Percentiles rank a stretch among this genome's conserved stretches.
phyloP scores from a whole-genome alignment of 2,797 vertebrate species.

The Syngnathus acus region DNA sequence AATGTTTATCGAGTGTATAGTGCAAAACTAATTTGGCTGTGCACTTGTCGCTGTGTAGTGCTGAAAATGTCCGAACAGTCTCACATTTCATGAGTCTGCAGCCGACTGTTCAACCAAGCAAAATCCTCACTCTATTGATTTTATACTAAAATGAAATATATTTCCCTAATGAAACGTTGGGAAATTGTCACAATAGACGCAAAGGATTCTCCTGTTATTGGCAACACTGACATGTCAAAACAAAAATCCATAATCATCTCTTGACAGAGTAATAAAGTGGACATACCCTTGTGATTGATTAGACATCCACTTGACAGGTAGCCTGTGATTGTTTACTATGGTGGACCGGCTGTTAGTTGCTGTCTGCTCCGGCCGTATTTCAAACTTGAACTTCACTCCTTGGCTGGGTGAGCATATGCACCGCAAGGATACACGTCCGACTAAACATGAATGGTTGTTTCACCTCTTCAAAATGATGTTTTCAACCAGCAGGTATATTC shows the following conservation, averaged over 20 bases:
- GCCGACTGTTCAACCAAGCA: constrained; percentile 8
- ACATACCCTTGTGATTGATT: constrained; percentile 63
- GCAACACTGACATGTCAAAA: constrained; percentile 57
- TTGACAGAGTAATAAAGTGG: constrained; percentile 66
- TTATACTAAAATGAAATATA: constrained; percentile 21
- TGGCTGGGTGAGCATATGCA: constrained; percentile 37
- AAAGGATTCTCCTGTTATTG: constrained; percentile 48
- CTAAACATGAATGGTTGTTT: constrained; percentile 13
- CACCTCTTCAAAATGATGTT: constrained; percentile 20
- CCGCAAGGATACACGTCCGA: constrained; percentile 30
- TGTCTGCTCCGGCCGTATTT: constrained; percentile 65
- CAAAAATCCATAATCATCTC: constrained; percentile 58
- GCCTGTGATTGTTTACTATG: constrained; percentile 64
- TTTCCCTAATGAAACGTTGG: constrained; percentile 34
- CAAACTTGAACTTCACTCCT: constrained; percentile 60
- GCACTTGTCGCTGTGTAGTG: neutral
- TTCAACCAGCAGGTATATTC: constrained; percentile 22
- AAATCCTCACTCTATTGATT: constrained; percentile 19
- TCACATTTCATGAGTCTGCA: constrained; percentile 9
- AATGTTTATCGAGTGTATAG: neutral
- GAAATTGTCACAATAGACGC: constrained; percentile 49
- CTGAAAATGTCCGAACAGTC: neutral
- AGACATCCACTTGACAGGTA: constrained; percentile 60
- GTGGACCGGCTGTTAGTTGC: constrained; percentile 65
- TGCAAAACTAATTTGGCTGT: neutral